These are phyloP conservation scores for Aphodius granarius DNA, from an alignment of 2,888 invertebrate species.

Conservation along the genomic window DNA sequence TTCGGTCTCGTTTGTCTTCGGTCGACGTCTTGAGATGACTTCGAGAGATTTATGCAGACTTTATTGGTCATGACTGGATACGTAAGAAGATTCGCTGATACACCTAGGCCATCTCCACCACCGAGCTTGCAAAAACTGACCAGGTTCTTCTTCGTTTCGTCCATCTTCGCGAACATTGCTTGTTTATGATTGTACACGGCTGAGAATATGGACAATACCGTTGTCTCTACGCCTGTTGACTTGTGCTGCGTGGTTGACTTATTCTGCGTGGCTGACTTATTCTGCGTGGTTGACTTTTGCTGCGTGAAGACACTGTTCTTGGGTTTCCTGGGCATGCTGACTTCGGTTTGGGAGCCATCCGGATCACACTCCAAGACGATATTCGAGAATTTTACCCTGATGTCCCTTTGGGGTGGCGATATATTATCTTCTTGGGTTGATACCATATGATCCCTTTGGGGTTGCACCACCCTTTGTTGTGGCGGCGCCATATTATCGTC, in stretches of 20 bases:
- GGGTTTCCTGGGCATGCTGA: not conserved
- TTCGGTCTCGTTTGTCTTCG: not conserved
- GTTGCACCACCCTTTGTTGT: no score
- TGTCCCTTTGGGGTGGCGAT: not conserved
- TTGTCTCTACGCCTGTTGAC: not conserved
- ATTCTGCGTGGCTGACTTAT: no score
- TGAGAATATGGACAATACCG: not conserved
- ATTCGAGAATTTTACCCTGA: not conserved
- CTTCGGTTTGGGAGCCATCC: not conserved
- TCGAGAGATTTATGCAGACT: not conserved
- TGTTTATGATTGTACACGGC: not conserved
- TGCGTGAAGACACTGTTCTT: not conserved
- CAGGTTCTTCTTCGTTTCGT: not conserved
- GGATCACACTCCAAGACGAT: not conserved
- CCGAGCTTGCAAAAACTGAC: not conserved
- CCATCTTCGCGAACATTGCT: not conserved
- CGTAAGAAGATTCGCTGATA: not conserved
- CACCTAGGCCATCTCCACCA: not conserved
- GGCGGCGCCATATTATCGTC: not conserved
- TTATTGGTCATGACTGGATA: not conserved
- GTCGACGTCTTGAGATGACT: not conserved
- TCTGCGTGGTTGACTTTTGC: no score
- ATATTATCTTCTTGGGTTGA: not conserved
- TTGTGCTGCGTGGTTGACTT: no score
- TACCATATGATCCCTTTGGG: no score